Evolutionary conservation across 2,797 vertebrate genomes (phyloP).

Genomic region (Lophotriccus pileatus): DNA sequence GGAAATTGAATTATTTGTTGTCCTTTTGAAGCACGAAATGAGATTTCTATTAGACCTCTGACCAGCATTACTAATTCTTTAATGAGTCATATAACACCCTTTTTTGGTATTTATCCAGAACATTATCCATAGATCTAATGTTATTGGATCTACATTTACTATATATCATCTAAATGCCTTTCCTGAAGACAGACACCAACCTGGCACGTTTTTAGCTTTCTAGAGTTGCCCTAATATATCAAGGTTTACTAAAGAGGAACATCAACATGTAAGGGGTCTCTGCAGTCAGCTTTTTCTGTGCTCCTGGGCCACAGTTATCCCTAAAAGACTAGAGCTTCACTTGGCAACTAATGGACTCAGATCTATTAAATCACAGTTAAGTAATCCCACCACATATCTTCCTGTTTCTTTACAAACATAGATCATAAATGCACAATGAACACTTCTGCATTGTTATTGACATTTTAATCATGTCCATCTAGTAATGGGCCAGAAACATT

Average conservation of each 20-base stretch:
- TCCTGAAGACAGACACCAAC: neutral
- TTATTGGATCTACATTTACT: neutral
- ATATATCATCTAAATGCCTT: neutral
- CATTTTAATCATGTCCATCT: neutral
- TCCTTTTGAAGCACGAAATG: neutral
- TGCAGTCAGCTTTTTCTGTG: neutral
- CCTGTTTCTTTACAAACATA: neutral
- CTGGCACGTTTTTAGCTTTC: neutral
- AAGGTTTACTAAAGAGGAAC: neutral
- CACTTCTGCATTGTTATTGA: conserved; percentile 2
- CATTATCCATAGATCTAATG: neutral
- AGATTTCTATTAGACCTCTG: neutral
- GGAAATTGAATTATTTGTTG: neutral
- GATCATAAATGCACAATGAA: conserved; percentile 16
- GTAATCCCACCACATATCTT: neutral
- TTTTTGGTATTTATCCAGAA: neutral
- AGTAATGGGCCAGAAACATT: neutral
- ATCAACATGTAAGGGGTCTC: neutral
- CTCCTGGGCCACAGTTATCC: neutral
- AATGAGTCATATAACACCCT: neutral
- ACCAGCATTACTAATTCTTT: neutral
- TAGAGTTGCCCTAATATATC: neutral
- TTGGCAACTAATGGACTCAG: neutral
- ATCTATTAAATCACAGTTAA: neutral
- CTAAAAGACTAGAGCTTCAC: neutral